phyloP scores from a whole-genome alignment of 2,113 vertebrate species.

The Neopipo cinnamomea region DNA sequence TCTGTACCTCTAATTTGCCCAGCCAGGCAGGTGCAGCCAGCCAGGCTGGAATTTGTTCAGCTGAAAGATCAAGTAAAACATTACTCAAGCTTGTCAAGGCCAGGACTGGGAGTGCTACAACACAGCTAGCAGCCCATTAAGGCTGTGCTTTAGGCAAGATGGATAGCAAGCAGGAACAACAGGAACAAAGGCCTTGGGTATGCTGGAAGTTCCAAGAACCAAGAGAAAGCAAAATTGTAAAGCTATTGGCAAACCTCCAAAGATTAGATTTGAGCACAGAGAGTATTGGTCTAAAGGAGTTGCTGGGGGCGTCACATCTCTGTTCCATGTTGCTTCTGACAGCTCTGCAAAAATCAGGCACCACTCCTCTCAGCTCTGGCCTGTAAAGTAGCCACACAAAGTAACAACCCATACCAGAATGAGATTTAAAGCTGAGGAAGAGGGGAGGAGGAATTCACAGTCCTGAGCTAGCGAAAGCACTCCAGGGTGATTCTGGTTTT shows the following conservation, averaged over 20 bases:
- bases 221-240: background rate
- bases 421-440: background rate
- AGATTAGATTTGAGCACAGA: background rate
- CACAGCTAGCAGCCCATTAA: background rate
- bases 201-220: background rate
- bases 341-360: background rate
- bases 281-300: background rate
- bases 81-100: background rate
- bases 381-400: background rate
- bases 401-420: background rate
- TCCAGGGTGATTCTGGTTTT: background rate
- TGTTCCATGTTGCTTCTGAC: background rate
- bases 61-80: background rate
- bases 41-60: background rate
- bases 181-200: background rate
- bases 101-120: background rate
- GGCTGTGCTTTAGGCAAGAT: background rate
- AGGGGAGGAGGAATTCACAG: background rate
- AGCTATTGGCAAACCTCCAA: background rate
- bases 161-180: background rate
- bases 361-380: background rate
- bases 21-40: background rate
- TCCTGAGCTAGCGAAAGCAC: background rate
- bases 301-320: background rate
- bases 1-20: background rate